These are phyloP conservation scores for Chouioia cunea DNA, from an alignment of 2,888 invertebrate genomes.

Conservation along the genomic window DNA sequence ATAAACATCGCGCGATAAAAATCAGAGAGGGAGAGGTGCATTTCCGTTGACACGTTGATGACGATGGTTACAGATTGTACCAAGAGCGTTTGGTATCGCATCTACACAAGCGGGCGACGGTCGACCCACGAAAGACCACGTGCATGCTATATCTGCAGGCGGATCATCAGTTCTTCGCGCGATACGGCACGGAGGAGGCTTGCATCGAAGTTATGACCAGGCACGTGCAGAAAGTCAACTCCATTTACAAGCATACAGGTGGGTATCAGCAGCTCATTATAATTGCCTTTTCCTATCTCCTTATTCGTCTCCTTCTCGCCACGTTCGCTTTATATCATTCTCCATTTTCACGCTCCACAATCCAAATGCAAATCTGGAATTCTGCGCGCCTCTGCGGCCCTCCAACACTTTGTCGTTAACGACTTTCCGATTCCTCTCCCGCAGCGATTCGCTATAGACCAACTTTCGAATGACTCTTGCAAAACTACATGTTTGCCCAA, in stretches of 20 bases:
- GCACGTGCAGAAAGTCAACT: constrained; percentile 93
- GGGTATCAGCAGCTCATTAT: constrained; percentile 57
- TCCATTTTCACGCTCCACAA: too few relatives aligned
- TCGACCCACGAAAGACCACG: constrained; percentile 90
- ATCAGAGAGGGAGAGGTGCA: constrained; percentile 4
- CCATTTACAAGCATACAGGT: constrained; percentile 89
- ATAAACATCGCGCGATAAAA: not conserved
- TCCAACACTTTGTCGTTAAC: constrained; percentile 21
- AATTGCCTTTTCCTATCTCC: not conserved
- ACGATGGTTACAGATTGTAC: constrained; percentile 50
- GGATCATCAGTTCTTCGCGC: constrained; percentile 94
- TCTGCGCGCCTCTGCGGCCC: not conserved
- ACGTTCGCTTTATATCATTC: too few relatives aligned
- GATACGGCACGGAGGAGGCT: constrained; percentile 93
- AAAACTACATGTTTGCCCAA: too few relatives aligned
- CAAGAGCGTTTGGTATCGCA: constrained; percentile 60
- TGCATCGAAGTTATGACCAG: constrained; percentile 96
- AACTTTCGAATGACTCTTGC: too few relatives aligned
- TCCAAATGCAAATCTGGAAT: constrained; percentile 28
- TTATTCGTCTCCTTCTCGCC: not conserved
- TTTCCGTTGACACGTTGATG: constrained; percentile 34
- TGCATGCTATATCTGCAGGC: constrained; percentile 97
- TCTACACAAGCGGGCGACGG: constrained; percentile 73
- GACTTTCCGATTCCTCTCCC: constrained; percentile 29
- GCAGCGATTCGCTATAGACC: too few relatives aligned